Evolutionary conservation across 2,888 invertebrate genomes (phyloP), one percentile per base, ranked within the genome.

Genomic region (Lycocerus yunnanus): DNA sequence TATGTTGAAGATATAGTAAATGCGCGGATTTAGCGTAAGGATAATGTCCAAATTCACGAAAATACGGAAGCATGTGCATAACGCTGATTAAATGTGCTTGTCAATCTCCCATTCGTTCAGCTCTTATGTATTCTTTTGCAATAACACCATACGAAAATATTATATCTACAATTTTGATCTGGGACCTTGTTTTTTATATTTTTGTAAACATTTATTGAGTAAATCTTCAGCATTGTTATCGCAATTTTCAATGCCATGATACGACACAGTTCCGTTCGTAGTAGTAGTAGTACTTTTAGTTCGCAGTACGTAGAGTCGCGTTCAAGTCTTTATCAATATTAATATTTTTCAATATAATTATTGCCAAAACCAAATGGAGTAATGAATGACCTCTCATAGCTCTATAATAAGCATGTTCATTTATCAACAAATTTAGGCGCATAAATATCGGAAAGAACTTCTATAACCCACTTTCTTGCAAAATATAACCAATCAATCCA

Each of bases 41-140:
- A 5, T 61, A 69, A 24, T 69, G 69, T 9, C 73, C 69, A 15
- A 68, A 18, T 14, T 84, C 83, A 79, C 85, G 83, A 77, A 85
- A 85, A 79, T 78, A 82, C 9, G 85, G 84, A 21, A 86, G 21
- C 82, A 85, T 85, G 73, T 73, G 73, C 72, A 78, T 66, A 8
- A 84, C 69, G 67, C 75, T 77, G 14, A 80, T 16, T 15, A 84
- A 73, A 79, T 85, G 84, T 9, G 80, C 58, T 10, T 81, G 58
- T 79, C 82, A 85, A 77, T 82, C 73, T 80, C 75, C 68, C 68
- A 68, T 68, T 3, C 68, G 16, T 58, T 68, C 68, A 18, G 68
- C 15, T 58, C 8, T n/a, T 13, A 84, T 83, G 63, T 82, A 84
- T 20, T 81, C 68, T 76, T 83, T 82, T 9, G 81, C 69, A 8